Conservation (phyloP, 2,888 invertebrate species). For the Tetheella fluctuosa region DNA sequence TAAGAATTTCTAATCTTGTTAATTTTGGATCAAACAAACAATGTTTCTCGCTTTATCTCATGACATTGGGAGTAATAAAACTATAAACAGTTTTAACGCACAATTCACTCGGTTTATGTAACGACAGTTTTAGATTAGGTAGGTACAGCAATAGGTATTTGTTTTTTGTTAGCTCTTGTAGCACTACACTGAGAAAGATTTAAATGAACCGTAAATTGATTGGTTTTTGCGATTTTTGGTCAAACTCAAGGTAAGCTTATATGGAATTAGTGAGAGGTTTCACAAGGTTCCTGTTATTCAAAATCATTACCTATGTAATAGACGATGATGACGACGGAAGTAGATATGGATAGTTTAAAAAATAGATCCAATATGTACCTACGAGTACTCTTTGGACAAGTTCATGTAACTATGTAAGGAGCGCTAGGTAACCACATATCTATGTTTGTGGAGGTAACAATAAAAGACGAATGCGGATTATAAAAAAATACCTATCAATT, state of each 20-base stretch:
- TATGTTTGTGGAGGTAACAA: no score
- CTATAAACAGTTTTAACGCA: slow-evolving; percentile 1
- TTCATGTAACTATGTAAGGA: no score
- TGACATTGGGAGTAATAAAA: not conserved
- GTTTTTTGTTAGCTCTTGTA: not conserved
- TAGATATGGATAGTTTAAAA: no score
- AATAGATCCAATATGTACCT: no score
- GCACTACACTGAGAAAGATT: not conserved
- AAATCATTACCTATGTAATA: no score
- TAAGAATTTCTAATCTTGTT: not conserved
- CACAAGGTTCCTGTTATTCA: no score
- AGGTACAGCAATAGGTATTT: not conserved
- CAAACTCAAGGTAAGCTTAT: slow-evolving; percentile 19
- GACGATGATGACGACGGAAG: no score
- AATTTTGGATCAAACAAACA: not conserved
- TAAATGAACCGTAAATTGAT: not conserved
- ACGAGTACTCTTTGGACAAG: no score
- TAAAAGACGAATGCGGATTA: no score
- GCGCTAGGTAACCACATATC: no score
- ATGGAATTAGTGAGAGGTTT: slow-evolving; percentile 10
- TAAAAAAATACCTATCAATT: no score
- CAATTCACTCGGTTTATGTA: slow-evolving; percentile 2
- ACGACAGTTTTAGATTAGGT: not conserved
- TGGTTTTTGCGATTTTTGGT: slow-evolving; percentile 16
- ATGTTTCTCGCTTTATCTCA: not conserved